Percentiles rank a stretch among this genome's conserved stretches.
Conservation (phyloP, 2,888 invertebrate species). For the Pycnomerus fuliginosus region DNA sequence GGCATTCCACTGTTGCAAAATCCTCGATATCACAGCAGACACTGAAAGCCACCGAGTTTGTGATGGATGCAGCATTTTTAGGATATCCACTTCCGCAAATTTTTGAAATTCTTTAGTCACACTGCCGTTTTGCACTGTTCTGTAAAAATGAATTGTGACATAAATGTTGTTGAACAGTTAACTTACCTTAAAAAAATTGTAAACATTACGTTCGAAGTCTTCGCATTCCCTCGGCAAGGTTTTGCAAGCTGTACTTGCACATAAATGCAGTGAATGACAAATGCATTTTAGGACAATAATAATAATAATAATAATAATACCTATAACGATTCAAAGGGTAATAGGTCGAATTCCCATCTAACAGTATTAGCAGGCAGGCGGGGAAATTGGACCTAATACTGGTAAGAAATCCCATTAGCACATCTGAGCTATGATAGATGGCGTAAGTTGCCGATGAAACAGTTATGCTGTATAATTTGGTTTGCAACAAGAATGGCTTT, state of each 20-base stretch:
- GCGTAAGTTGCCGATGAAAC: no score
- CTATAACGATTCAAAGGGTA: no score
- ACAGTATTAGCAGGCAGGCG: no score
- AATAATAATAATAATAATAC: no score
- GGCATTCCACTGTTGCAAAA: neutral
- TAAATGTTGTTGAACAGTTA: no score
- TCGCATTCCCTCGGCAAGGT: conserved; percentile 38
- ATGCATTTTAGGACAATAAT: conserved; percentile 40
- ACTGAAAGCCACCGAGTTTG: neutral
- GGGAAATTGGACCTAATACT: no score
- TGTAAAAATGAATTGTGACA: neutral
- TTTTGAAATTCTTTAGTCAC: neutral
- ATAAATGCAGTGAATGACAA: conserved; percentile 43
- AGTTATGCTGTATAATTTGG: no score
- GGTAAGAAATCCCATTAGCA: no score
- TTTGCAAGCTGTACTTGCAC: conserved; percentile 40
- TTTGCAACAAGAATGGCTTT: no score
- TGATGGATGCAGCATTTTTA: no score
- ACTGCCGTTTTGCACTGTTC: neutral
- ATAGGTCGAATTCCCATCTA: no score
- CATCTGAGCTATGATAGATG: no score
- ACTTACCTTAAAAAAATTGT: conserved; percentile 33
- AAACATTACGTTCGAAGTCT: conserved; percentile 38
- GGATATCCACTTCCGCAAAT: neutral
- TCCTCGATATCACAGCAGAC: neutral